phyloP scores from a whole-genome alignment of 2,113 vertebrate genomes.

The Pao palembangensis region DNA sequence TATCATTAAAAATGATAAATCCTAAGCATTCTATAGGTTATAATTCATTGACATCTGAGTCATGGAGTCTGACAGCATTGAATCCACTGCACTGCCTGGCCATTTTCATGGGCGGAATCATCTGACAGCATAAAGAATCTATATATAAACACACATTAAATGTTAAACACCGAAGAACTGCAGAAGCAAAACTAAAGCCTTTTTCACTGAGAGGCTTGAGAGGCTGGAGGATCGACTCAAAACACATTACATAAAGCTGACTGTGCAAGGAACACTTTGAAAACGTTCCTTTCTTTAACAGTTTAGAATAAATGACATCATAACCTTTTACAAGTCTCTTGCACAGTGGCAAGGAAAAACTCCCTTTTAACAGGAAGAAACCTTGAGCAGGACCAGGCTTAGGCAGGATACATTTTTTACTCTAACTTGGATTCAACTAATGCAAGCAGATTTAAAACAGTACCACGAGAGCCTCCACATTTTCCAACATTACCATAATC shows the following conservation, averaged over 20 bases:
- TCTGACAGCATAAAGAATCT: constrained; percentile 7
- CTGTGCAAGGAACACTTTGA: constrained; percentile 2
- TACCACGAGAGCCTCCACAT: neutral
- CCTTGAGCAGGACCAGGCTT: no score
- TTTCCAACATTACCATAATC: neutral
- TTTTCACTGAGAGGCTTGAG: neutral
- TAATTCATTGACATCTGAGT: neutral
- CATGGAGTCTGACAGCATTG: no score
- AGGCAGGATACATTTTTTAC: no score
- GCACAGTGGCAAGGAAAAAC: no score
- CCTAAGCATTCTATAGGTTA: neutral
- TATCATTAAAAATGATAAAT: neutral
- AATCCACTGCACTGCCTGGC: constrained; percentile 9
- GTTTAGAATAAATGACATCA: constrained; percentile 15
- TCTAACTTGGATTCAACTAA: neutral
- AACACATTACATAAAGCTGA: neutral
- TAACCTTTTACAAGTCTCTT: no score
- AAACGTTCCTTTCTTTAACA: constrained; percentile 6
- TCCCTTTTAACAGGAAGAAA: no score
- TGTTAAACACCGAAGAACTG: constrained; percentile 28
- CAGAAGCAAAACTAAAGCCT: constrained; percentile 14
- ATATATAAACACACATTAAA: constrained; percentile 42
- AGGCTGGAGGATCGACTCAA: constrained; percentile 4
- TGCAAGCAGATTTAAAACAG: neutral
- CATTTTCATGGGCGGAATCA: neutral